A percentile compares a stretch with the other conserved stretches of the same genome.
Conservation (phyloP, 2,113 vertebrate genomes). For the Saiga tatarica region DNA sequence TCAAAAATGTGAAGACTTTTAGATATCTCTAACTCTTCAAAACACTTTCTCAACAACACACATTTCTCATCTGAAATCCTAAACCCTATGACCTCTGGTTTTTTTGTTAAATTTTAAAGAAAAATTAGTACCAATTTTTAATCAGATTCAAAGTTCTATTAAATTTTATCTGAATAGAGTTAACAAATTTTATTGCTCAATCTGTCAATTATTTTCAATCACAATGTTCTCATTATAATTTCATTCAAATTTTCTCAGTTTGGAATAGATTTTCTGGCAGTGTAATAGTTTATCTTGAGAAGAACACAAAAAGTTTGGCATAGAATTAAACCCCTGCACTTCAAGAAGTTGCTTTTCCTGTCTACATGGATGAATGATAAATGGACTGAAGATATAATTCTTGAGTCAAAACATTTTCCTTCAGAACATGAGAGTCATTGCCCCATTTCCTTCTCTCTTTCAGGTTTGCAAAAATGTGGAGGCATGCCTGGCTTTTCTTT, state of each 20-base stretch:
- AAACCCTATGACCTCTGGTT: not conserved
- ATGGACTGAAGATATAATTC: not conserved
- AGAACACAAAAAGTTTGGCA: not conserved
- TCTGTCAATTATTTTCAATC: not conserved
- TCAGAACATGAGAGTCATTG: not conserved
- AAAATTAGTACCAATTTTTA: not conserved
- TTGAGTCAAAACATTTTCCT: not conserved
- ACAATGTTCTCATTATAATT: not conserved
- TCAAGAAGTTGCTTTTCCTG: not conserved
- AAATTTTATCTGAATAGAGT: not conserved
- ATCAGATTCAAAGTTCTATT: not conserved
- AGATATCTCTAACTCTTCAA: not conserved
- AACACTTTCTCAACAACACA: not conserved
- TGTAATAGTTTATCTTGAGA: not conserved
- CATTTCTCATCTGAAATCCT: not conserved
- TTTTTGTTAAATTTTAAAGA: not conserved
- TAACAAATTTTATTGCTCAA: not conserved
- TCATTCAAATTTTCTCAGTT: slow-evolving; percentile 1
- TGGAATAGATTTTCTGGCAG: not conserved
- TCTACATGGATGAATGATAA: not conserved
- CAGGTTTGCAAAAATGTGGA: not conserved
- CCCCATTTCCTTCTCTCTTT: not conserved
- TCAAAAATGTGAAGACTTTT: not conserved
- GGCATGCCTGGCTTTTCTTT: not conserved
- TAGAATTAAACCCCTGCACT: not conserved